Evolutionary conservation across 1,140 invertebrate species (phyloP).

Genomic region (Heterodera schachtii): DNA sequence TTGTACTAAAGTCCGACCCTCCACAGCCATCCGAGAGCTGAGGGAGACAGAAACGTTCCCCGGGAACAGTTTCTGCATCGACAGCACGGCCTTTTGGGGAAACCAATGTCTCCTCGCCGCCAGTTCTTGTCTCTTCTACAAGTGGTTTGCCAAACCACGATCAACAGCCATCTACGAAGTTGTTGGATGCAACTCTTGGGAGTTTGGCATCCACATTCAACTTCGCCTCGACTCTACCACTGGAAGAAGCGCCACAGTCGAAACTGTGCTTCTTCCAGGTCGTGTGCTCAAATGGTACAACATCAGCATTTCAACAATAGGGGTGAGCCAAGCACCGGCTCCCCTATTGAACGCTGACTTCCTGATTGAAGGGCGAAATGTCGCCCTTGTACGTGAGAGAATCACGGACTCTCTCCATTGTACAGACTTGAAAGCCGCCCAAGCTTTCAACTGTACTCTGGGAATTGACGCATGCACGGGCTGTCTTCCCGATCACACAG

Average conservation of each 20-base stretch:
- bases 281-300: not conserved
- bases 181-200: not conserved
- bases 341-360: not conserved
- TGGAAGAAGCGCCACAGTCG: too few relatives aligned
- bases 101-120: not conserved
- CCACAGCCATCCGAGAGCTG: not conserved
- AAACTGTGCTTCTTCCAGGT: not conserved
- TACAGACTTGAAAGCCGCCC: not conserved
- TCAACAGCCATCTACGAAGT: not conserved
- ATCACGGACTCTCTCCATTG: not conserved
- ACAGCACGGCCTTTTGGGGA: not conserved
- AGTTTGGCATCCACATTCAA: not conserved
- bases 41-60: not conserved
- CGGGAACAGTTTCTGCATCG: not conserved
- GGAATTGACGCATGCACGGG: not conserved
- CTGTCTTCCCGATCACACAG: not conserved
- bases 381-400: not conserved
- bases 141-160: not conserved
- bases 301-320: not conserved
- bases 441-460: not conserved
- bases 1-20: not conserved
- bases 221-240: not conserved
- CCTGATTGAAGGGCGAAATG: not conserved
- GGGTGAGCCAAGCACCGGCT: not conserved
- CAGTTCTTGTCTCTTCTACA: not conserved